Conservation (phyloP, 1,140 invertebrate genomes). For the Hylaeus volcanicus region DNA sequence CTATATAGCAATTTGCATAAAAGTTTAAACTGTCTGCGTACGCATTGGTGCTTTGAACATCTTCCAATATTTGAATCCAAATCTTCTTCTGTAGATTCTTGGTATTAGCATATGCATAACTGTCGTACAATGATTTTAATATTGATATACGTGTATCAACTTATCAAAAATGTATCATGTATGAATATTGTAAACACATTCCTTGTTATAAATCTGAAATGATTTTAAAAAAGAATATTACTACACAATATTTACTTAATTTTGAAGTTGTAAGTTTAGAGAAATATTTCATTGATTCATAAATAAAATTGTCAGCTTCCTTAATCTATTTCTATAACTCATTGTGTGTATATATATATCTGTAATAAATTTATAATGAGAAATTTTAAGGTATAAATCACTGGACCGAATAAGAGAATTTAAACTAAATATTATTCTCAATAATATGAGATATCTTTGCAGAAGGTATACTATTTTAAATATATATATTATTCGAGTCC, state of each 20-base stretch:
- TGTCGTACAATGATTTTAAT: constrained; percentile 29
- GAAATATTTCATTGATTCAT: not conserved
- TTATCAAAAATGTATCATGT: not conserved
- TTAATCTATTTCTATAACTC: not conserved
- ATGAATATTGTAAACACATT: not conserved
- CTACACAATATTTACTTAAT: not conserved
- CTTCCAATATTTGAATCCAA: constrained; percentile 74
- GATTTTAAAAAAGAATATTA: not conserved
- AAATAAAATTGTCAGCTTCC: not conserved
- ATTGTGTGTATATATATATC: not conserved
- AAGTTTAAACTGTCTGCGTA: constrained; percentile 28
- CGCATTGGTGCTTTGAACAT: constrained; percentile 44
- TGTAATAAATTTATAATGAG: not conserved
- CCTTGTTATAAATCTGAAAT: constrained; percentile 22
- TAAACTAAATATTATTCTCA: not conserved
- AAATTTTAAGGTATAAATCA: not conserved
- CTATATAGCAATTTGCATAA: not conserved
- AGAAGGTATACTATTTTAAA: too few species aligned
- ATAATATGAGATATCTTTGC: not conserved
- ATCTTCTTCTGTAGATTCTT: constrained; percentile 61
- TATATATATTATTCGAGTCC: not conserved
- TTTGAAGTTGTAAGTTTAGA: not conserved
- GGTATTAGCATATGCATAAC: constrained; percentile 53
- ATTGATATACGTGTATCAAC: not conserved
- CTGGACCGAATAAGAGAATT: not conserved